Conservation (phyloP, 2,113 vertebrate species). For the Sander vitreus region DNA sequence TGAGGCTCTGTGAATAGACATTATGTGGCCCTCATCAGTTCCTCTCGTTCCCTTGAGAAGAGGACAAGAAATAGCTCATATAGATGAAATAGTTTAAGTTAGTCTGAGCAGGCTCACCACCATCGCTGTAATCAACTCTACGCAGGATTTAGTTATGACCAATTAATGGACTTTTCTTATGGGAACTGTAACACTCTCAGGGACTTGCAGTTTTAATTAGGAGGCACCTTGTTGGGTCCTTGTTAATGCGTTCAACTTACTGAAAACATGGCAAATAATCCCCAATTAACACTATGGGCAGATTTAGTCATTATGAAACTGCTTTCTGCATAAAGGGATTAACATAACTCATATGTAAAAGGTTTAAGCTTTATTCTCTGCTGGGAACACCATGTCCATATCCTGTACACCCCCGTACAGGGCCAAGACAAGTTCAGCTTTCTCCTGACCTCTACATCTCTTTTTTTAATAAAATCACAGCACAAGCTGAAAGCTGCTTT, state of each 20-base stretch:
- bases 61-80: constrained; percentile 87
- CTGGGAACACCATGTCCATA: constrained; percentile 29
- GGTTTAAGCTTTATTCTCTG: constrained; percentile 53
- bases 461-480: constrained; percentile 37
- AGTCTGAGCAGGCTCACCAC: constrained; percentile 63
- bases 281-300: constrained; percentile 80
- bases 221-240: constrained; percentile 79
- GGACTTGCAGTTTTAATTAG: constrained; percentile 85
- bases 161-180: constrained; percentile 83
- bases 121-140: constrained; percentile 73
- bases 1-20: constrained; percentile 93
- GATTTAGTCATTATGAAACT: constrained; percentile 78
- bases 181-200: constrained; percentile 80
- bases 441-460: constrained; percentile 55
- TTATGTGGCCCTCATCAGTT: constrained; percentile 76
- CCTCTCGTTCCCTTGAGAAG: constrained; percentile 63
- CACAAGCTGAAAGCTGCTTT: constrained; percentile 46
- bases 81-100: constrained; percentile 69
- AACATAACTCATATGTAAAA: constrained; percentile 58
- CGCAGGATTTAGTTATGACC: constrained; percentile 84
- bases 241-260: constrained; percentile 82
- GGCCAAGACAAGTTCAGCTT: constrained; percentile 50
- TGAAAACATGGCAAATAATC: constrained; percentile 84
- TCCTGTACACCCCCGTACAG: not conserved
- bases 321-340: constrained; percentile 65